phyloP scores from a whole-genome alignment of 2,113 vertebrate species.

The Notarius lentiginosus region DNA sequence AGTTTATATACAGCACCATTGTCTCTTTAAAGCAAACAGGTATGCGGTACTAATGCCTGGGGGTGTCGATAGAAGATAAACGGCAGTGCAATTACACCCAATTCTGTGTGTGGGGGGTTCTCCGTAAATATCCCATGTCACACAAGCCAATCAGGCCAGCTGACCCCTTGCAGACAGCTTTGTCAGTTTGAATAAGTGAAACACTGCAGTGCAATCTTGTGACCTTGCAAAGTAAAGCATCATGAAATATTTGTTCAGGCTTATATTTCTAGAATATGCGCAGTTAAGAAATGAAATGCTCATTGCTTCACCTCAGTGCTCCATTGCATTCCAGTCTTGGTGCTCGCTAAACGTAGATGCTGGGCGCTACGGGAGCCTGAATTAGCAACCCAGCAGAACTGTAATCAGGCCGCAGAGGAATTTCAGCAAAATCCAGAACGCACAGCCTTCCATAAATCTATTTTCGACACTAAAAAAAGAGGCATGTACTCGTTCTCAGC shows the following conservation, averaged over 20 bases:
- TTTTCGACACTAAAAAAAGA: slow-evolving; percentile 54
- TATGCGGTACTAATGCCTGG: neutral
- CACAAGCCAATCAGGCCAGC: neutral
- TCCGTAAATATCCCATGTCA: neutral
- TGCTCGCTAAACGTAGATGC: slow-evolving; percentile 69
- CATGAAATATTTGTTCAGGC: neutral
- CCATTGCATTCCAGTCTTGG: slow-evolving; percentile 60
- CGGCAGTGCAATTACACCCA: neutral
- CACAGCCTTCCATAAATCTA: slow-evolving; percentile 55
- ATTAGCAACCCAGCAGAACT: slow-evolving; percentile 71
- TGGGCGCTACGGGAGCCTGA: slow-evolving; percentile 65
- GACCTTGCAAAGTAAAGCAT: neutral
- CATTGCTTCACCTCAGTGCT: slow-evolving; percentile 46
- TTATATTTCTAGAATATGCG: neutral
- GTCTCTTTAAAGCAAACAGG: neutral
- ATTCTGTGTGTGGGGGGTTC: neutral
- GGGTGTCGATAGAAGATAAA: neutral
- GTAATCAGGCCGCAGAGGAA: slow-evolving; percentile 67
- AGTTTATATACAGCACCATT: neutral
- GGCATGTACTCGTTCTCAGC: slow-evolving; percentile 23
- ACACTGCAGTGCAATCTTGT: neutral
- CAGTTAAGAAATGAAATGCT: slow-evolving; percentile 1
- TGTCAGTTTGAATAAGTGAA: neutral
- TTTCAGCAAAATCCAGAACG: slow-evolving; percentile 70
- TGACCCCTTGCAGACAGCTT: neutral